phyloP scores from a whole-genome alignment of 2,888 invertebrate species.

The Plusia festucae region DNA sequence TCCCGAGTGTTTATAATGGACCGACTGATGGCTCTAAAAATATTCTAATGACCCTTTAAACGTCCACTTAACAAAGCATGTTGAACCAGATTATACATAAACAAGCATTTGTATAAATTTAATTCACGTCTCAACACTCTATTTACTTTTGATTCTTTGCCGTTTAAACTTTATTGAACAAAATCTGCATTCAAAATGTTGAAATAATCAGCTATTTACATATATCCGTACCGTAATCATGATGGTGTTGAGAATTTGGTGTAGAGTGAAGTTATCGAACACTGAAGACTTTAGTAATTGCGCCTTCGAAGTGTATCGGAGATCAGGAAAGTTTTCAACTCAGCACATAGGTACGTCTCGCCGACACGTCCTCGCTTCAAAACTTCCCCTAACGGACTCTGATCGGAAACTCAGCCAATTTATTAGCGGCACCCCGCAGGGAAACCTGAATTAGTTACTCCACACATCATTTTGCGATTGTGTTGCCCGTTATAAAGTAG shows the following conservation, averaged over 20 bases:
- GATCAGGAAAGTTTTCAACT: constrained; percentile 67
- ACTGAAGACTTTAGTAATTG: constrained; percentile 62
- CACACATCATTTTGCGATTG: constrained; percentile 55
- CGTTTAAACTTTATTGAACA: neutral
- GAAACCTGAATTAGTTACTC: constrained; percentile 67
- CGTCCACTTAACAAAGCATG: too few species aligned
- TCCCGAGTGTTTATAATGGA: neutral
- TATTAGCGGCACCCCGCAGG: constrained; percentile 64
- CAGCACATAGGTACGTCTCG: constrained; percentile 60
- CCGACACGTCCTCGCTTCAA: constrained; percentile 62
- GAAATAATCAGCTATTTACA: neutral
- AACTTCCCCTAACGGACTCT: constrained; percentile 65
- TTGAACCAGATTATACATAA: too few species aligned
- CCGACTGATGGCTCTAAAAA: neutral
- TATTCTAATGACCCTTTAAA: too few species aligned
- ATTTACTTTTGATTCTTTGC: too few species aligned
- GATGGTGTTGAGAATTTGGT: constrained; percentile 31
- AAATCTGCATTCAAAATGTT: too few species aligned
- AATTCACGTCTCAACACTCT: too few species aligned
- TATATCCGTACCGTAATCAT: constrained; percentile 13
- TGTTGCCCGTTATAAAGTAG: constrained; percentile 38
- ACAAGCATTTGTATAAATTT: too few species aligned
- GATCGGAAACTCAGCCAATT: constrained; percentile 75
- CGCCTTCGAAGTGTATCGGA: constrained; percentile 63
- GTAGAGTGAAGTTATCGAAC: constrained; percentile 43